Evolutionary conservation across 2,113 vertebrate species (phyloP), one percentile per base, ranked within the genome.

Genomic region (Trematomus loennbergii): DNA sequence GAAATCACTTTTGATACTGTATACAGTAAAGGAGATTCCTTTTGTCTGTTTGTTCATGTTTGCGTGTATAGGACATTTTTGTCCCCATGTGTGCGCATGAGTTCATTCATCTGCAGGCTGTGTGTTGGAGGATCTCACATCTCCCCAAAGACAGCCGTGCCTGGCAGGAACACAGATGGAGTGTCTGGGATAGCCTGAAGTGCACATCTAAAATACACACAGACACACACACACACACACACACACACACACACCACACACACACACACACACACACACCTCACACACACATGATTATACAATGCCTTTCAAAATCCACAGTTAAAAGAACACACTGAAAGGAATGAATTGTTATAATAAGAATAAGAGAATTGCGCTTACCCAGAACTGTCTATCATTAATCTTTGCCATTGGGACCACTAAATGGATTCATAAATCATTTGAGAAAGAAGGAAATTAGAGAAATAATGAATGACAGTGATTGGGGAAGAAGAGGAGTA

Each of bases 161-260:
- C 74, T 78, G 43, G 74, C 82, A 83, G 73, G 46, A 58, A n/a
- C 64, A 71, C 87, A 89, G 85, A 89, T 87, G 87, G 82, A 79
- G 54, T 46, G 29, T 67, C 62, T 71, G 43, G n/a, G 61, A 80
- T 72, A 43, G 84, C 79, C 71, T 68, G 52, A 74, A 53, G 80
- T 20, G 62, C 17, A 78, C 48, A 12, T 53, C 25, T 57, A 48
- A 72, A 75, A 73, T 15, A 57, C n/a, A 15, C 3, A 20, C 54
- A 20, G 48, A 18, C 72, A 63, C 52, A 53, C 46, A 7, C 18
- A 55, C n/a, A n/a, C n/a, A n/a, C n/a, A n/a, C n/a, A n/a, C n/a
- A n/a, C n/a, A n/a, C n/a, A n/a, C n/a, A n/a, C n/a, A n/a, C n/a
- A n/a, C n/a, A n/a, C n/a, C 18, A 57, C 15, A 15, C 3, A 20